Evolutionary conservation across 1,140 invertebrate genomes (phyloP).

Genomic region (Aphaenogaster ashmeadi): DNA sequence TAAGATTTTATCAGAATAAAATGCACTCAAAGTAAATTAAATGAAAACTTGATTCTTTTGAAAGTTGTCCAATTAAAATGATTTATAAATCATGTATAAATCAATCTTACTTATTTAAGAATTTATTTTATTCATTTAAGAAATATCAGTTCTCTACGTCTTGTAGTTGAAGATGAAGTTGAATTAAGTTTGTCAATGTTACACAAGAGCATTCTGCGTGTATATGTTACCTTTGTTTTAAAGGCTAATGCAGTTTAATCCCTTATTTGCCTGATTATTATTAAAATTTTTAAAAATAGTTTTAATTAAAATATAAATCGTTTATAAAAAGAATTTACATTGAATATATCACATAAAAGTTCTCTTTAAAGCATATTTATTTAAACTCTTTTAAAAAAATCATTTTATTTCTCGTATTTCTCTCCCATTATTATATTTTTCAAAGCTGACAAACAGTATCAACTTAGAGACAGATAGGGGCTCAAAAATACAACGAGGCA

Average conservation of each 20-base stretch:
- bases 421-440: neutral
- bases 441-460: neutral
- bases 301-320: neutral
- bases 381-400: slow-evolving; percentile 1
- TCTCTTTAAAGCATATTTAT: neutral
- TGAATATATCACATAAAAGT: neutral
- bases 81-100: neutral
- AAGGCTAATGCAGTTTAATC: slow-evolving; percentile 12
- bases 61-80: neutral
- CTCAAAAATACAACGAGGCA: neutral
- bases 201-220: neutral
- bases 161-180: neutral
- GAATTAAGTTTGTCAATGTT: slow-evolving; percentile 31
- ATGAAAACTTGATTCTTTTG: neutral
- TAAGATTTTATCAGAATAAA: neutral
- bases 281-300: neutral
- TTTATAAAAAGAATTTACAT: neutral
- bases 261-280: slow-evolving; percentile 6
- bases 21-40: neutral
- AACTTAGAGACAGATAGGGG: neutral
- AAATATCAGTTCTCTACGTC: neutral
- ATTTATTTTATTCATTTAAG: neutral
- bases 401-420: neutral
- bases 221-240: neutral
- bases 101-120: neutral